Evolutionary conservation across 2,888 invertebrate genomes (phyloP).

Genomic region (Biston stratarius): DNA sequence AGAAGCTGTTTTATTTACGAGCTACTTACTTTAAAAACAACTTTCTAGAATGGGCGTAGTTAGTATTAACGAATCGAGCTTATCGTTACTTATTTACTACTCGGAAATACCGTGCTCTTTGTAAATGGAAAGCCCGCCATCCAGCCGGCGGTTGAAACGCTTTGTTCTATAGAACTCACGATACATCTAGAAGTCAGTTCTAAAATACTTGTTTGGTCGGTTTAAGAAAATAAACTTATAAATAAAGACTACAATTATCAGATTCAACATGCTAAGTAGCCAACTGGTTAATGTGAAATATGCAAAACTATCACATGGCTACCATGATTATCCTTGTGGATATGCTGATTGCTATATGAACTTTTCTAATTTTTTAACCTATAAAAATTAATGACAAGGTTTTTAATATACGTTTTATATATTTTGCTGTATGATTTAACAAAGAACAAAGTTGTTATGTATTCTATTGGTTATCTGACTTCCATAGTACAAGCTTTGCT

Average conservation of each 20-base stretch:
- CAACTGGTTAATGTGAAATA: constrained; percentile 1
- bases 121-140: constrained; percentile 1
- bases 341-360: no score
- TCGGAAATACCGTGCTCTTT: background rate
- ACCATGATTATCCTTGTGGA: no score
- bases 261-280: background rate
- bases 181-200: background rate
- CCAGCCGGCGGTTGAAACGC: background rate
- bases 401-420: no score
- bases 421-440: no score
- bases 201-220: no score
- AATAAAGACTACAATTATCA: background rate
- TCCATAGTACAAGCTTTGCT: no score
- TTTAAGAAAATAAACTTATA: background rate
- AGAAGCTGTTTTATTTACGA: background rate
- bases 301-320: constrained; percentile 1
- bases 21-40: constrained; percentile 2
- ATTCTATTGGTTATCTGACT: no score
- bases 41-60: constrained; percentile 6
- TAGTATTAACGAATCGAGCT: background rate
- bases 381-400: background rate
- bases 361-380: background rate
- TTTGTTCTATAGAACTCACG: background rate
- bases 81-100: background rate
- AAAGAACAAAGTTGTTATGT: no score